Conservation (phyloP, 1,140 invertebrate species). For the Eupristina koningsbergeri region DNA sequence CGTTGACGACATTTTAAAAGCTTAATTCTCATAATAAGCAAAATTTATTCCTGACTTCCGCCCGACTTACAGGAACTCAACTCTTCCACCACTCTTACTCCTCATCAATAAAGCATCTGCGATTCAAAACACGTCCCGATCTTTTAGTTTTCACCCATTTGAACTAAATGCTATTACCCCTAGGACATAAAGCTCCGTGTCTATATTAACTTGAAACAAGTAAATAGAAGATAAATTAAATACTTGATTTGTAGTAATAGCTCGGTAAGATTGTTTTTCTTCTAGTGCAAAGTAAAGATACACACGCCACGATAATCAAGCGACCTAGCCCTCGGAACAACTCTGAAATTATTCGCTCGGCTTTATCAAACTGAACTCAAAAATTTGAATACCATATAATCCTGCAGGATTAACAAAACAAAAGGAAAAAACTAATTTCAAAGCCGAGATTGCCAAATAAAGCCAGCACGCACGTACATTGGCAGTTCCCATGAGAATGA, state of each 20-base stretch:
- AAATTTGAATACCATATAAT: slow-evolving; percentile 19
- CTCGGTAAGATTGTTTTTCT: background rate
- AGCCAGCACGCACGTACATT: background rate
- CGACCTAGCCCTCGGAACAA: background rate
- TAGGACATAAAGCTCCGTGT: no score
- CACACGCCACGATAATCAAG: background rate
- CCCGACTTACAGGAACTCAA: no score
- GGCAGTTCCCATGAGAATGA: slow-evolving; percentile 11
- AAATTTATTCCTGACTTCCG: background rate
- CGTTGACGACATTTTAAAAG: background rate
- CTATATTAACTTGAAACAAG: no score
- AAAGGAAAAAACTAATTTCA: slow-evolving; percentile 20
- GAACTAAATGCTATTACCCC: no score
- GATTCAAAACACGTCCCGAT: no score
- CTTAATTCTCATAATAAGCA: background rate
- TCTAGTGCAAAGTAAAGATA: background rate
- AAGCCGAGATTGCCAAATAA: slow-evolving; percentile 17
- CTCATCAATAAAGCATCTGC: no score
- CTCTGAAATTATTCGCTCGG: background rate
- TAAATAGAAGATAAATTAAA: background rate
- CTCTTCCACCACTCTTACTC: no score
- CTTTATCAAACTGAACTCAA: background rate
- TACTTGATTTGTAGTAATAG: background rate
- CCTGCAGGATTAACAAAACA: slow-evolving; percentile 8
- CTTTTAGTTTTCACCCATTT: no score